Conservation (phyloP, 1,140 invertebrate genomes). For the Tetraneura akinire region DNA sequence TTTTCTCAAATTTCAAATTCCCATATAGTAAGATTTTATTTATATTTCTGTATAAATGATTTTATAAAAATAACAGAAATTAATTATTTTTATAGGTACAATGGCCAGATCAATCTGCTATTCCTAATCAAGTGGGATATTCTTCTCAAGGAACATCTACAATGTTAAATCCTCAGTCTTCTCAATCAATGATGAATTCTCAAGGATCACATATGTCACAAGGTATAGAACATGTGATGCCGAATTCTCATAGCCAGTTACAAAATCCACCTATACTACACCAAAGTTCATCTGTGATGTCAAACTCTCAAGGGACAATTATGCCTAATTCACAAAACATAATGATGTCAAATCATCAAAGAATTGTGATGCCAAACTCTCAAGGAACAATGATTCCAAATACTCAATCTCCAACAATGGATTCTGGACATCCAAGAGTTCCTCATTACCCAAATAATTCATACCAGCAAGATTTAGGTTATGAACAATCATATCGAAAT, state of each 20-base stretch:
- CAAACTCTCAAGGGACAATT: constrained; percentile 11
- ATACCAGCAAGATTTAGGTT: constrained; percentile 25
- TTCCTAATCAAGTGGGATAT: constrained; percentile 19
- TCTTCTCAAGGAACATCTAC: constrained; percentile 1
- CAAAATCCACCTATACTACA: background rate
- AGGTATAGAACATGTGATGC: background rate
- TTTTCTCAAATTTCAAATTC: constrained; percentile 22
- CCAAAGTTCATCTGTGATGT: constrained; percentile 38
- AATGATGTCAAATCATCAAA: constrained; percentile 33
- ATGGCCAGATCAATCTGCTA: constrained; percentile 30
- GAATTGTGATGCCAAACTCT: constrained; percentile 3
- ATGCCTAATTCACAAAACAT: constrained; percentile 10
- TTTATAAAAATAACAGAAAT: background rate
- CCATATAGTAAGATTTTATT: constrained; percentile 18
- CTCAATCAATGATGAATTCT: background rate
- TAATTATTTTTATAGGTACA: constrained; percentile 29
- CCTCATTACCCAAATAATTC: constrained; percentile 33
- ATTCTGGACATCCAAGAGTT: constrained; percentile 31
- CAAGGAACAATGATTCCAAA: constrained; percentile 41
- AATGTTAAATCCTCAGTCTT: constrained; percentile 13
- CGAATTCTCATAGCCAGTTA: background rate
- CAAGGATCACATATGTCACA: constrained; percentile 19
- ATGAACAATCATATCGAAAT: constrained; percentile 34
- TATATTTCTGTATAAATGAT: background rate
- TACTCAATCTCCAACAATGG: constrained; percentile 11